Percentiles rank a stretch among this genome's conserved stretches.
These are phyloP conservation scores for Lycocorax pyrrhopterus DNA, from an alignment of 2,113 vertebrate genomes.

Conservation along the genomic window DNA sequence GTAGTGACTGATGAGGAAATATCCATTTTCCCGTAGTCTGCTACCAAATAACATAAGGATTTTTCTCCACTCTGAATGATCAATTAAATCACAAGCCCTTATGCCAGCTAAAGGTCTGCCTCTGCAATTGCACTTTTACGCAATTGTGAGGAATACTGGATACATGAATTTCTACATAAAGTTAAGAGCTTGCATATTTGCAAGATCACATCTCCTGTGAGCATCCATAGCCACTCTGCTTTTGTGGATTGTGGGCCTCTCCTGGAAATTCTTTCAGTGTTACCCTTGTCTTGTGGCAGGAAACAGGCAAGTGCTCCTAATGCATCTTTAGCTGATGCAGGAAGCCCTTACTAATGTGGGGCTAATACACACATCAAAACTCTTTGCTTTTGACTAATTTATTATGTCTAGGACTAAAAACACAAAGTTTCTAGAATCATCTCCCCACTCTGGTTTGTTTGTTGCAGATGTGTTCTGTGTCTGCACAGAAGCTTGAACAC, in stretches of 20 bases:
- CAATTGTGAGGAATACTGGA: not conserved
- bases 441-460: not conserved
- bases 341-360: not conserved
- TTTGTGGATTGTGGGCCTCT: not conserved
- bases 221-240: not conserved
- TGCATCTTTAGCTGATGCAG: not conserved
- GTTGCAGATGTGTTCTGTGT: not conserved
- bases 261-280: not conserved
- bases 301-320: not conserved
- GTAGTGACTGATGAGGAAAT: not conserved
- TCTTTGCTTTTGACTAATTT: not conserved
- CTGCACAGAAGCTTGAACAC: not conserved
- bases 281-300: not conserved
- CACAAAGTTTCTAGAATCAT: not conserved
- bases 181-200: not conserved
- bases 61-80: not conserved
- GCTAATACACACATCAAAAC: not conserved
- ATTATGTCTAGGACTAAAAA: not conserved
- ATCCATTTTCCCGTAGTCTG: not conserved
- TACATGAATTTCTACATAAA: not conserved
- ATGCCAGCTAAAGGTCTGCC: not conserved
- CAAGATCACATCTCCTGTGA: not conserved
- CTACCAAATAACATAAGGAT: not conserved
- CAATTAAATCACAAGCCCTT: not conserved
- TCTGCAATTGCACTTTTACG: not conserved